Evolutionary conservation across 2,888 invertebrate genomes (phyloP).

Genomic region (Athalia cordata): DNA sequence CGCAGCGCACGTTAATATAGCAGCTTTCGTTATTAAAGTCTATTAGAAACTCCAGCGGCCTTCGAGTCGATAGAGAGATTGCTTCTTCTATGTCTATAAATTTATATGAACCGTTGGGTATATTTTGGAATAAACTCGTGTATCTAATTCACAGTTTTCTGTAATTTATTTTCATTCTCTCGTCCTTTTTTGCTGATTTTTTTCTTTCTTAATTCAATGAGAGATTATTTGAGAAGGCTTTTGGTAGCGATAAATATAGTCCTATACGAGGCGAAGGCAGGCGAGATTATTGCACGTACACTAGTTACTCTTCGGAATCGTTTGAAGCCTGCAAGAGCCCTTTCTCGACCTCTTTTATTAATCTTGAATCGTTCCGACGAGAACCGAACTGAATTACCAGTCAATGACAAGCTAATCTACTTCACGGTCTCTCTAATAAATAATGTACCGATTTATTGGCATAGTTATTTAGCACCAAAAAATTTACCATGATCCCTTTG

Average conservation of each 20-base stretch:
- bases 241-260: too few relatives aligned
- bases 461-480: not conserved
- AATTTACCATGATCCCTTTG: not conserved
- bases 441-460: not conserved
- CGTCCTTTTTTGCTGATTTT: too few relatives aligned
- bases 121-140: not conserved
- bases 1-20: too few relatives aligned
- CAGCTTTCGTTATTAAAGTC: not conserved
- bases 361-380: slow-evolving; percentile 10
- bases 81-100: not conserved
- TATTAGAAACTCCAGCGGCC: not conserved
- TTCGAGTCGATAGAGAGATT: not conserved
- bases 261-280: too few relatives aligned
- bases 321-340: not conserved
- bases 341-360: slow-evolving; percentile 23
- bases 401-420: slow-evolving; percentile 24
- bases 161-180: too few relatives aligned
- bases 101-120: not conserved
- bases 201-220: too few relatives aligned
- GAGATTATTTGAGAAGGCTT: too few relatives aligned
- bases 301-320: not conserved
- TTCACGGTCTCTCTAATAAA: slow-evolving; percentile 17
- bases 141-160: too few relatives aligned
- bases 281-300: too few relatives aligned
- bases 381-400: slow-evolving; percentile 31